Conservation (phyloP, 2,888 invertebrate genomes). For the Tenthredo mesomela region DNA sequence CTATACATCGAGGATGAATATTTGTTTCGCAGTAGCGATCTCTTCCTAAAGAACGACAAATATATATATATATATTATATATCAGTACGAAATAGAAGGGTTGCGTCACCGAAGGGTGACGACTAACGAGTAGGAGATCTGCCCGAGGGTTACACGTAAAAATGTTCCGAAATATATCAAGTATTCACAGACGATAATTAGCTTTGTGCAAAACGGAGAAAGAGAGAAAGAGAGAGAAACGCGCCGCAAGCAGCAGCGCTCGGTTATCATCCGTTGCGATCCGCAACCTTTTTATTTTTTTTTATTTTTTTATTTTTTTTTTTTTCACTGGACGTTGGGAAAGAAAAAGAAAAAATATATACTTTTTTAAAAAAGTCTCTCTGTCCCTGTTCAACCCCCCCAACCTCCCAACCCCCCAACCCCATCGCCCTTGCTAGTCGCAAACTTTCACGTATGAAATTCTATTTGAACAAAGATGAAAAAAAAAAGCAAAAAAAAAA, state of each 20-base stretch:
- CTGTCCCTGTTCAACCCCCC: not conserved
- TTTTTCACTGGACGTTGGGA: not conserved
- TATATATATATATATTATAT: too few relatives aligned
- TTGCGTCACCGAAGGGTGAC: not conserved
- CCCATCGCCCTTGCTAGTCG: not conserved
- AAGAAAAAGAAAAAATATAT: not conserved
- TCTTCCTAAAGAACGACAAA: not conserved
- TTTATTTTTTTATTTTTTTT: not conserved
- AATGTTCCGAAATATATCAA: conserved; percentile 30
- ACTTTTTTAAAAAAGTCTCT: not conserved
- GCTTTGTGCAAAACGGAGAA: conserved; percentile 17
- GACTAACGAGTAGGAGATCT: not conserved
- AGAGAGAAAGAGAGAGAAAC: not conserved
- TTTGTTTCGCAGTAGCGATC: too few relatives aligned
- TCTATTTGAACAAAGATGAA: not conserved
- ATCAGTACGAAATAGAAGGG: not conserved
- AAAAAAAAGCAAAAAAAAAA: not conserved
- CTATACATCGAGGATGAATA: not conserved
- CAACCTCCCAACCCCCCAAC: too few relatives aligned
- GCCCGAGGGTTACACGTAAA: conserved; percentile 32
- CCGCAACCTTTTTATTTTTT: not conserved
- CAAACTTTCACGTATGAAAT: not conserved
- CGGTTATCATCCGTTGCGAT: not conserved
- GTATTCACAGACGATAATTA: conserved; percentile 26
- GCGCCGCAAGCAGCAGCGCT: not conserved